Evolutionary conservation across 2,113 vertebrate genomes (phyloP).

Genomic region (Pomatorhinus ruficollis): DNA sequence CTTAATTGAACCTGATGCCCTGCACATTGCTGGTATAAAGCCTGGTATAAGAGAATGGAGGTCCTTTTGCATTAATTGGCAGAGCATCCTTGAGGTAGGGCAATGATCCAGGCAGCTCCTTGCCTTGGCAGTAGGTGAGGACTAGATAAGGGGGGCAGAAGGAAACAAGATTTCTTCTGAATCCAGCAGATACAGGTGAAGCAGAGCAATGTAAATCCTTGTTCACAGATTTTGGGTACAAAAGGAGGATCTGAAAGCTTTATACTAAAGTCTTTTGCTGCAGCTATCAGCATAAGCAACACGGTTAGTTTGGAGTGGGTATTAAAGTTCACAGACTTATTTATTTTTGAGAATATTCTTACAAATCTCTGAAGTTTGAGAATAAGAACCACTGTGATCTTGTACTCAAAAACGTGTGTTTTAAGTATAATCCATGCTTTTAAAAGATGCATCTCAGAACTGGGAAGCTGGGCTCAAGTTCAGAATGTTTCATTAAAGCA

Average conservation of each 20-base stretch:
- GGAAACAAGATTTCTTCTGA: background rate
- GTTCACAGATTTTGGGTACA: background rate
- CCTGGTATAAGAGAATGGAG: background rate
- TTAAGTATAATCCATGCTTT: background rate
- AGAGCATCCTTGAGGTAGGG: background rate
- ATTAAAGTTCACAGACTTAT: background rate
- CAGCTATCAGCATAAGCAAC: background rate
- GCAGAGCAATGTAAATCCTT: background rate
- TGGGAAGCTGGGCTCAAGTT: background rate
- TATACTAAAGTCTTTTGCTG: background rate
- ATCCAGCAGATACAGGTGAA: background rate
- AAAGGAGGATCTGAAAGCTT: background rate
- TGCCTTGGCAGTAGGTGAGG: background rate
- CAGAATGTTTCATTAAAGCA: background rate
- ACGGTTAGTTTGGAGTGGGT: background rate
- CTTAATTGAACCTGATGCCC: background rate
- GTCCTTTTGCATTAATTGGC: background rate
- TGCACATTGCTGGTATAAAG: background rate
- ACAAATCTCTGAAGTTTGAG: background rate
- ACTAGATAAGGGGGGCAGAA: background rate
- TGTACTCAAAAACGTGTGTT: background rate
- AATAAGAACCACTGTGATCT: background rate
- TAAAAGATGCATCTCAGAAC: background rate
- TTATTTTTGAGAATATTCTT: background rate
- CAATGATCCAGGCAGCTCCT: background rate